Evolutionary conservation across 1,140 invertebrate species (phyloP).

Genomic region (Eriocheir sinensis): DNA sequence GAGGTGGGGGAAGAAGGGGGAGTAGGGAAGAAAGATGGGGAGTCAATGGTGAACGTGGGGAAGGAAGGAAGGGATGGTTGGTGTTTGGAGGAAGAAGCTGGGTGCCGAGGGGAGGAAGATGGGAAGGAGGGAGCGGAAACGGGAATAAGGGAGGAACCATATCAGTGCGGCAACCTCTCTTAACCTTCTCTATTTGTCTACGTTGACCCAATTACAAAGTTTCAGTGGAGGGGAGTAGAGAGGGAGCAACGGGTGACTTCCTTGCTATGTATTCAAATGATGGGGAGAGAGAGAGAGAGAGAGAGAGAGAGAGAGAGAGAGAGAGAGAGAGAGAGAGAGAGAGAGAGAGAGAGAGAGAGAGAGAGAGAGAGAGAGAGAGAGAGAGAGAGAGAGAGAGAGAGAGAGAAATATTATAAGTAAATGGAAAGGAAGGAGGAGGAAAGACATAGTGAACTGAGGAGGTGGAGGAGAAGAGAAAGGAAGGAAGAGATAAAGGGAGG

Average conservation of each 20-base stretch:
- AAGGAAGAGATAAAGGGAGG: background rate
- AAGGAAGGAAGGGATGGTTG: too few relatives aligned
- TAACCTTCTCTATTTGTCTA: background rate
- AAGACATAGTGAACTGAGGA: too few relatives aligned
- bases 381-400: background rate
- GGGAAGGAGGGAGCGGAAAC: too few relatives aligned
- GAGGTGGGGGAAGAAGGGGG: too few relatives aligned
- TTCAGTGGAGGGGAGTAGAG: background rate
- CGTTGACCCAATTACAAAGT: background rate
- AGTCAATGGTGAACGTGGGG: too few relatives aligned
- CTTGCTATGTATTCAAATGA: background rate
- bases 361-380: background rate
- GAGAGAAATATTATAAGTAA: too few relatives aligned
- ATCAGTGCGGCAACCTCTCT: too few relatives aligned
- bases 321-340: background rate
- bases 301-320: background rate
- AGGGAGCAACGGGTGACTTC: background rate
- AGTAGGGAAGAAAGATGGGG: too few relatives aligned
- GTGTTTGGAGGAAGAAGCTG: too few relatives aligned
- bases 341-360: background rate
- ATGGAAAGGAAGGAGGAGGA: background rate
- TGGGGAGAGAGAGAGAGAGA: background rate
- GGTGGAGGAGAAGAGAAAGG: background rate
- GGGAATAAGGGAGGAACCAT: too few relatives aligned
- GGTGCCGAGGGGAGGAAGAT: too few relatives aligned